A percentile compares a stretch with the other conserved stretches of the same genome.
These are phyloP conservation scores for Myotis lucifugus DNA, from an alignment of 2,113 vertebrate genomes.

Conservation along the genomic window DNA sequence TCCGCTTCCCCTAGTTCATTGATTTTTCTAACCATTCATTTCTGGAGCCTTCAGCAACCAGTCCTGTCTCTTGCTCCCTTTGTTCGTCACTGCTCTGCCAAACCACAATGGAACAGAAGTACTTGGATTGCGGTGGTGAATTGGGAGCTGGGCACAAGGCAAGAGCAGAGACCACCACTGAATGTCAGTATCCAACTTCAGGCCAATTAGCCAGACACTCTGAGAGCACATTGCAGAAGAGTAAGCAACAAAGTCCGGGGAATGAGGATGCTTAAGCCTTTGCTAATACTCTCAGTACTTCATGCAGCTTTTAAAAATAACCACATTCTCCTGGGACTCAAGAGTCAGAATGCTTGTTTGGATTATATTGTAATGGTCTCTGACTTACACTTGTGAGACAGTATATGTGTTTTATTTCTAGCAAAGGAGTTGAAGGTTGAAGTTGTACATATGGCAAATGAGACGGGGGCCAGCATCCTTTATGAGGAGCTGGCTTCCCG, in stretches of 20 bases:
- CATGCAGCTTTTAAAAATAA: background rate
- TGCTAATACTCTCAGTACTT: background rate
- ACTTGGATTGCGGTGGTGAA: background rate
- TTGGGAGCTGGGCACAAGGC: background rate
- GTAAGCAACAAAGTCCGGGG: background rate
- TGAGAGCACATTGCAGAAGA: background rate
- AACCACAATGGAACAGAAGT: background rate
- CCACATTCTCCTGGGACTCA: background rate
- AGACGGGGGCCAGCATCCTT: background rate
- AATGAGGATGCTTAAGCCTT: background rate
- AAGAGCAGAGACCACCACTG: background rate
- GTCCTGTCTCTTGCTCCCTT: background rate
- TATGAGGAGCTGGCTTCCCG: background rate
- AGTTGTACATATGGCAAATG: background rate
- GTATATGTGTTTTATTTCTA: constrained; percentile 2
- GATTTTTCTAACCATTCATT: constrained; percentile 34
- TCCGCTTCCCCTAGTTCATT: background rate
- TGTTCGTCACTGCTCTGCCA: constrained; percentile 15
- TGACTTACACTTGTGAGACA: constrained; percentile 19
- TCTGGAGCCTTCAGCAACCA: constrained; percentile 26
- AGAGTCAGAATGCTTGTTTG: background rate
- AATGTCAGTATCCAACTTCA: background rate
- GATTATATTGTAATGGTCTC: background rate
- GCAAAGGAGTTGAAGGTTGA: background rate
- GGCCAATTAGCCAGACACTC: background rate